Percentiles rank a stretch among this genome's conserved stretches.
phyloP scores from a whole-genome alignment of 2,888 invertebrate species.

The Macroteleia sp. region DNA sequence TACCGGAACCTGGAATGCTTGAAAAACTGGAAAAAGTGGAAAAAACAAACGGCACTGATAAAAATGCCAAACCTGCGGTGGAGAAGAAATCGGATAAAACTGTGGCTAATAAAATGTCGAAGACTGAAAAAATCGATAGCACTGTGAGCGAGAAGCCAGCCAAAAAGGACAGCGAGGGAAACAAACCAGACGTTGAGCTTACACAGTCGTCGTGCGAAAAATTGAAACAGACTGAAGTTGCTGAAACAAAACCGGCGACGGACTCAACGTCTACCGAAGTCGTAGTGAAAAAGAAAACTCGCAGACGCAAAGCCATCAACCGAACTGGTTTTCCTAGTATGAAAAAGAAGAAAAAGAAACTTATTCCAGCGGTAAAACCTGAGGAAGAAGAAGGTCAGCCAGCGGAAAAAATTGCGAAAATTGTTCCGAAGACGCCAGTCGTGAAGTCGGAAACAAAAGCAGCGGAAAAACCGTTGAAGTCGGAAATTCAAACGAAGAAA shows the following conservation, averaged over 20 bases:
- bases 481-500: conserved; percentile 31
- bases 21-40: too few species aligned
- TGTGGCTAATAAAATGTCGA: conserved; percentile 81
- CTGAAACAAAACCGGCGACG: conserved; percentile 1
- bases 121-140: conserved; percentile 56
- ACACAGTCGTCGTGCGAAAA: conserved; percentile 77
- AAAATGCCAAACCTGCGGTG: conserved; percentile 73
- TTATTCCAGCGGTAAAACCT: conserved; percentile 33
- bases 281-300: conserved; percentile 83
- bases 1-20: too few species aligned
- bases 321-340: conserved; percentile 94
- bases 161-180: conserved; percentile 55
- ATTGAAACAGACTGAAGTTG: conserved; percentile 64
- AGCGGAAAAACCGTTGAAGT: conserved; percentile 48
- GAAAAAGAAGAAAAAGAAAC: conserved; percentile 92
- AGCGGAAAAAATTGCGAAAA: conserved; percentile 40
- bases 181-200: conserved; percentile 35
- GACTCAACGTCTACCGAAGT: conserved; percentile 33
- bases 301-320: conserved; percentile 91
- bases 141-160: conserved; percentile 31
- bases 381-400: conserved; percentile 6
- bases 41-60: too few species aligned
- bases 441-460: conserved; percentile 40
- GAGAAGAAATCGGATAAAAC: conserved; percentile 84
- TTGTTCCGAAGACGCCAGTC: conserved; percentile 28